These are phyloP conservation scores for Felis chaus DNA, from an alignment of 2,113 vertebrate genomes.

Conservation along the genomic window DNA sequence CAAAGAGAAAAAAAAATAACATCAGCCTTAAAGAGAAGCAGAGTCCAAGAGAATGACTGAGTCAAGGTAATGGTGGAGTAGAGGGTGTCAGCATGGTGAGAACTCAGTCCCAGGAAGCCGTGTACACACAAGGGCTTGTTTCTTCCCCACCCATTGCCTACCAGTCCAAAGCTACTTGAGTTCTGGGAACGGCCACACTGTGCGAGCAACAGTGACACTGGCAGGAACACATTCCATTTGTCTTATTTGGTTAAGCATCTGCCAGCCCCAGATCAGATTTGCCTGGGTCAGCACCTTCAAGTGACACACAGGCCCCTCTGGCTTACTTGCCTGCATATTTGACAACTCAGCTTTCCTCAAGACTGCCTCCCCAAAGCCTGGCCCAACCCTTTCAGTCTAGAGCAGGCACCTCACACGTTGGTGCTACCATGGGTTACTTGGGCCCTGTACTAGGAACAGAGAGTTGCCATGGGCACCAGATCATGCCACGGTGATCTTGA, in stretches of 20 bases:
- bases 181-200: background rate
- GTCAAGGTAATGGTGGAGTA: too few relatives aligned
- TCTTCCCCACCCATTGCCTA: background rate
- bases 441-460: background rate
- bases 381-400: background rate
- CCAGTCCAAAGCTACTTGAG: background rate
- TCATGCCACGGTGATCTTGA: background rate
- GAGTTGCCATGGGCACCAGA: background rate
- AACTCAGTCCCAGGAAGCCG: background rate
- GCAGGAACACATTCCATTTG: slow-evolving; percentile 28
- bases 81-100: background rate
- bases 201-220: background rate
- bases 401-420: background rate
- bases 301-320: background rate
- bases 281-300: slow-evolving; percentile 56
- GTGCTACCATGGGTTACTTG: background rate
- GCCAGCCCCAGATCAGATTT: slow-evolving; percentile 58
- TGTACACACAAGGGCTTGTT: accelerated
- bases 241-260: slow-evolving; percentile 36
- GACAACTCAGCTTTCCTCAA: slow-evolving; percentile 31
- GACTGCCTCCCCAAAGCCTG: background rate
- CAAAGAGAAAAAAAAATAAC: too few relatives aligned
- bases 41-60: background rate
- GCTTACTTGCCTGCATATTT: background rate
- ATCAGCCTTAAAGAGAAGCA: background rate